phyloP scores from a whole-genome alignment of 2,888 invertebrate species.

The Drosophila neutralis region DNA sequence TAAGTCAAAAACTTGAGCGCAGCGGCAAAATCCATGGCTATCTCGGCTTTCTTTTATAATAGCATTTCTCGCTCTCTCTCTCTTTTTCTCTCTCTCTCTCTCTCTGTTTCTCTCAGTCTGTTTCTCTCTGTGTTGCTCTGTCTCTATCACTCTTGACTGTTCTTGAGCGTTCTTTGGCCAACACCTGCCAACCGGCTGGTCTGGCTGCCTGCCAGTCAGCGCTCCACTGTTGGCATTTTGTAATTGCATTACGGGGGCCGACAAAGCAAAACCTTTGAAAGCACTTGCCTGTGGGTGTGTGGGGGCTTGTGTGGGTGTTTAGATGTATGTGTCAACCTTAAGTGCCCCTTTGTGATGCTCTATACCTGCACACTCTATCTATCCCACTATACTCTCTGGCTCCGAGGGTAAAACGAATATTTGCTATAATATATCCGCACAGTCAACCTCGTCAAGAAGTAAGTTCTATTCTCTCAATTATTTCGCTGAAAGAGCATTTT shows the following conservation, averaged over 20 bases:
- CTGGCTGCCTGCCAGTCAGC: constrained; percentile 30
- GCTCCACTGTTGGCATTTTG: constrained; percentile 66
- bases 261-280: constrained; percentile 74
- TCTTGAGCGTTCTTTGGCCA: constrained; percentile 44
- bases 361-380: constrained; percentile 20
- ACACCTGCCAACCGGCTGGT: constrained; percentile 61
- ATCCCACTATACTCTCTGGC: not conserved
- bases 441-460: not conserved
- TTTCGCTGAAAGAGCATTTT: not conserved
- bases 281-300: constrained; percentile 21
- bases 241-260: constrained; percentile 71
- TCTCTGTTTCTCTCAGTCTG: not conserved
- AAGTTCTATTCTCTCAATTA: not conserved
- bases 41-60: constrained; percentile 5
- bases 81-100: too few species aligned
- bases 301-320: constrained; percentile 11
- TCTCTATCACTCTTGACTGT: constrained; percentile 14
- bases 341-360: constrained; percentile 71
- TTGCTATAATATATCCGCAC: not conserved
- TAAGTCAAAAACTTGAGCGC: constrained; percentile 69
- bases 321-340: constrained; percentile 58
- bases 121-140: not conserved
- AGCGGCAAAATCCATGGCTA: constrained; percentile 32
- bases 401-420: not conserved
- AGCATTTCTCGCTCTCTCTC: not conserved